These are phyloP conservation scores for Pangasianodon gigas DNA, from an alignment of 2,113 vertebrate species.

Conservation along the genomic window DNA sequence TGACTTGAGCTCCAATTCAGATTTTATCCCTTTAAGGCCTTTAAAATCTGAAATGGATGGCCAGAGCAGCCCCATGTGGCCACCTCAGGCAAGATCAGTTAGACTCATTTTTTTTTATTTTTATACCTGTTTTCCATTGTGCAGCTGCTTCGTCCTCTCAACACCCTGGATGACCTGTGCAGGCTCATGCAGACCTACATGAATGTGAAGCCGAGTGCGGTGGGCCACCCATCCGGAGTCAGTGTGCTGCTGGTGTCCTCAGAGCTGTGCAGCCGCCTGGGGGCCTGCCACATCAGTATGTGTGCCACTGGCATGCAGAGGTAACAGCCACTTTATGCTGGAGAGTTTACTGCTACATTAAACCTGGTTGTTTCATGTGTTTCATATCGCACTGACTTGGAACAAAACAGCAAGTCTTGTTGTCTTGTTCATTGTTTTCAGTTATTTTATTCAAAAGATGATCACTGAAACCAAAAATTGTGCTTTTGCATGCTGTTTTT, in stretches of 20 bases:
- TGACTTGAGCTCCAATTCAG: not conserved
- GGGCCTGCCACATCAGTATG: conserved; percentile 93
- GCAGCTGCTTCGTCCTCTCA: conserved; percentile 94
- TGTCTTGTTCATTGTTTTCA: not conserved
- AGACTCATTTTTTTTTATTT: not conserved
- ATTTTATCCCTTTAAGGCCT: not conserved
- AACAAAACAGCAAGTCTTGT: not conserved
- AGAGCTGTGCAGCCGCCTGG: conserved; percentile 93
- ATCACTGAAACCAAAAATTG: not conserved
- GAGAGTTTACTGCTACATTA: not conserved
- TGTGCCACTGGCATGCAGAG: conserved; percentile 95
- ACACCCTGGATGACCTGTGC: conserved; percentile 95
- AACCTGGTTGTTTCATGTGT: not conserved
- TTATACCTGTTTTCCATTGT: conserved; percentile 26
- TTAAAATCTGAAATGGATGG: not conserved
- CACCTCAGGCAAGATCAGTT: not conserved
- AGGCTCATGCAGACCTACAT: conserved; percentile 90
- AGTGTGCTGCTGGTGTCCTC: conserved; percentile 88
- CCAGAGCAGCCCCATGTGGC: conserved; percentile 4
- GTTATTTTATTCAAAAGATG: not conserved
- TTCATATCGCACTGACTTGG: not conserved
- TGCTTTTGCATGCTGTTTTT: not conserved
- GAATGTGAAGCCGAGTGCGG: conserved; percentile 69
- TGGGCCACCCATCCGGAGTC: conserved; percentile 76
- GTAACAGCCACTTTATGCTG: conserved; percentile 64